Evolutionary conservation across 1,140 invertebrate species (phyloP), one percentile per base, ranked within the genome.

Genomic region (Penaeus vannamei): DNA sequence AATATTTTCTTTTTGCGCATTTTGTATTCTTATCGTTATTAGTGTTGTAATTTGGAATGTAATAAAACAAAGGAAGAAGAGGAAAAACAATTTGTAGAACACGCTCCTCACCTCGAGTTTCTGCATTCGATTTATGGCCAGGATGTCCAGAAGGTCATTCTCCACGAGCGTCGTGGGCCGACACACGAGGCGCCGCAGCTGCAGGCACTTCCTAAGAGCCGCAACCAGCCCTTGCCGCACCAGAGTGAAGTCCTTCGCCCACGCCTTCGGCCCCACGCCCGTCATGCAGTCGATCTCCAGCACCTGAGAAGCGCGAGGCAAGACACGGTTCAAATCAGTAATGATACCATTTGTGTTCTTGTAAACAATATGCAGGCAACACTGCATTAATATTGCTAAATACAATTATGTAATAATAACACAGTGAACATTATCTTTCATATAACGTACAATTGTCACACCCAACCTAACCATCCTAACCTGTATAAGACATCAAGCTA

Each of bases 281-380:
- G 87, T 87, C 90, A 91, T 91, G 84, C 90, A 91, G 85, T 91
- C 90, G 64, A 91, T 60, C 62, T 90, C 90, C 46, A 91, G 81
- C 60, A 89, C 72, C 90, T 91, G 83, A 2, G 1, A 64, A 5
- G 60, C 59, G 83, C 10, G 1, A 64, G 2, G 60, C 59, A 61
- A 36, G 23, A 36, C 12, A 66, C 17, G 46, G 59, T 10, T 69
- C 23, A 23, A 42, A 53, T 0, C 26, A 42, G 36, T 42, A 42
- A 42, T 42, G 36, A 42, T 42, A 42, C 36, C 36, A 42, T 42
- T 42, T 42, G 1, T 42, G 36, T 42, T 1, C 8, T 42, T 42
- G 36, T 42, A 42, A 42, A 7, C 8, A 42, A 42, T 42, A 42
- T 42, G 36, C 36, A 42, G 36, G 8, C 36, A 42, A 42, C 3